A percentile compares a stretch with the other conserved stretches of the same genome.
Conservation (phyloP, 2,888 invertebrate species). For the Epistrophella euchroma region DNA sequence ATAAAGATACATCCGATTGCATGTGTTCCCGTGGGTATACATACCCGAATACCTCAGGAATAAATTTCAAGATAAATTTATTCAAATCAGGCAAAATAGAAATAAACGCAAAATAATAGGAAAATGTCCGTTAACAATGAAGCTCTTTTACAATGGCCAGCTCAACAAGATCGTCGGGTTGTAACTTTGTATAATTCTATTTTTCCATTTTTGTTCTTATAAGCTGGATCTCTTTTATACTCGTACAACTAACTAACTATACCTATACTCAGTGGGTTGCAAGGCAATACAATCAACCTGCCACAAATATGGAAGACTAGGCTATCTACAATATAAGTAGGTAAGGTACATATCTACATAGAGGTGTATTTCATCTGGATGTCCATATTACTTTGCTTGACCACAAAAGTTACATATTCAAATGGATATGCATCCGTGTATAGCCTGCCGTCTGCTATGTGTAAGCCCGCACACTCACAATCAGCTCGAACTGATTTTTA, state of each 20-base stretch:
- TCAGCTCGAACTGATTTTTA: conserved; percentile 66
- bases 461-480: conserved; percentile 32
- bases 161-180: conserved; percentile 21
- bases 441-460: neutral
- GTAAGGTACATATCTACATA: neutral
- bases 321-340: neutral
- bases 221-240: conserved; percentile 41
- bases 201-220: conserved; percentile 42
- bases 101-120: conserved; percentile 13
- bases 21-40: neutral
- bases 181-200: conserved; percentile 24
- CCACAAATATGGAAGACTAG: conserved; percentile 63
- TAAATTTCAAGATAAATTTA: conserved; percentile 54
- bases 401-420: conserved; percentile 65
- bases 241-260: neutral
- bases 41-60: neutral
- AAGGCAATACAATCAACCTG: conserved; percentile 41
- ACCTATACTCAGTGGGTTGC: neutral
- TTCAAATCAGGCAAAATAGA: conserved; percentile 47
- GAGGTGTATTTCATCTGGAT: neutral
- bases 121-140: conserved; percentile 49
- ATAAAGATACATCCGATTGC: conserved; percentile 32
- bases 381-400: conserved; percentile 30
- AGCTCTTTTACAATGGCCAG: conserved; percentile 48
- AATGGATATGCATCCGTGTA: conserved; percentile 45